These are phyloP conservation scores for Drosophila mayri DNA, from an alignment of 1,140 invertebrate genomes.

Conservation along the genomic window DNA sequence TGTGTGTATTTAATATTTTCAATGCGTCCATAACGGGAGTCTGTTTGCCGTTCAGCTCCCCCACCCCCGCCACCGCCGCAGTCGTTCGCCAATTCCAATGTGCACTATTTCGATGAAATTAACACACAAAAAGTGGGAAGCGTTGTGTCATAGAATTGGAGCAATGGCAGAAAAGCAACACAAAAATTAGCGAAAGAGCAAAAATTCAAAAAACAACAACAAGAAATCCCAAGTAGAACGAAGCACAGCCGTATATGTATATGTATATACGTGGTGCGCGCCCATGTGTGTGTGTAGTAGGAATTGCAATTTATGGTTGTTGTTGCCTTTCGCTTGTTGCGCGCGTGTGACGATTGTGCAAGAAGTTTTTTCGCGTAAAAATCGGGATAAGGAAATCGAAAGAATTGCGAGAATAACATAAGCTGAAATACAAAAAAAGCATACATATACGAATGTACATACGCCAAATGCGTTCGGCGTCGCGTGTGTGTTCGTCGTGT, in stretches of 20 bases:
- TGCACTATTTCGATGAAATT: constrained; percentile 65
- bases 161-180: constrained; percentile 50
- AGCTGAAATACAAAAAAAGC: constrained; percentile 36
- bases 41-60: constrained; percentile 23
- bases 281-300: constrained; percentile 60
- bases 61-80: background rate
- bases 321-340: constrained; percentile 78
- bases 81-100: constrained; percentile 33
- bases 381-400: constrained; percentile 40
- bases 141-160: constrained; percentile 80
- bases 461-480: constrained; percentile 61
- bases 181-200: constrained; percentile 54
- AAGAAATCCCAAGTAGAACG: constrained; percentile 34
- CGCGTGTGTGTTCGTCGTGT: constrained; percentile 44
- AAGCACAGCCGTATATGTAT: constrained; percentile 21
- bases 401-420: constrained; percentile 52
- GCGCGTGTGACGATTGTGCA: constrained; percentile 70
- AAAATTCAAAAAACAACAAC: constrained; percentile 40
- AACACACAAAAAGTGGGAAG: constrained; percentile 36
- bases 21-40: constrained; percentile 57
- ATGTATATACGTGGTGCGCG: constrained; percentile 11
- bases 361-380: constrained; percentile 58
- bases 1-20: constrained; percentile 49
- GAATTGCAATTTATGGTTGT: constrained; percentile 78
- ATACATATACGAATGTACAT: constrained; percentile 12